Evolutionary conservation across 2,113 vertebrate species (phyloP), one percentile per base, ranked within the genome.

Genomic region (Callithrix jacchus): DNA sequence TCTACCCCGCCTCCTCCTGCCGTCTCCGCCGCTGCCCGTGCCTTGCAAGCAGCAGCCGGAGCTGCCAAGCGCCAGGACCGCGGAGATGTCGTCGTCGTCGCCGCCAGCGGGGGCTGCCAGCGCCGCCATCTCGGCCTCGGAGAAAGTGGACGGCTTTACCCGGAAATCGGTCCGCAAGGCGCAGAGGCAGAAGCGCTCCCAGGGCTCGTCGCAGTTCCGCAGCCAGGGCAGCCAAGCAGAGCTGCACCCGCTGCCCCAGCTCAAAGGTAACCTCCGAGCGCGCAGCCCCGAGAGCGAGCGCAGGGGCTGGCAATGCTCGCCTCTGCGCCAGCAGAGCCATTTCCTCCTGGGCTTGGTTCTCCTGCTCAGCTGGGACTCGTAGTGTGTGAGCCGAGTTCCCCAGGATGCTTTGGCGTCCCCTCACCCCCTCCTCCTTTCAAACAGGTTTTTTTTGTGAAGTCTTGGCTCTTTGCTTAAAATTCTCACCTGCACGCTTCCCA

Each of bases 121-220:
- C 99, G 99, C 96, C 97, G 99, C 99, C 98, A 99, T 99, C 98
- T 99, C 99, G 64, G 99, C 99, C 94, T 98, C 99, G 96, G 99
- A 99, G 98, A 99, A 99, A 98, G 99, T 99, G 99, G 99, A 99
- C 96, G 99, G 99, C 79, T 99, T 99, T 98, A 99, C 99, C 89
- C 99, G 99, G 98, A 99, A 99, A 98, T 99, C 99, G 61, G 98
- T 99, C 99, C 99, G 99, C 98, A 99, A 99, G 98, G 99, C 99
- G 94, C 99, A 99, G 98, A 98, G 99, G 96, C 99, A 99, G 99
- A 99, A 99, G 97, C 99, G 99, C 97, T 99, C 99, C 68, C 99
- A 99, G 96, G 99, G 99, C 97, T 99, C 99, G 54, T 99, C 99
- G 89, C 99, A 99, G 98, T 99, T 99, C 98, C 99, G 99, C 91